Evolutionary conservation across 2,888 invertebrate species (phyloP).

Genomic region (Chironomus tentans): DNA sequence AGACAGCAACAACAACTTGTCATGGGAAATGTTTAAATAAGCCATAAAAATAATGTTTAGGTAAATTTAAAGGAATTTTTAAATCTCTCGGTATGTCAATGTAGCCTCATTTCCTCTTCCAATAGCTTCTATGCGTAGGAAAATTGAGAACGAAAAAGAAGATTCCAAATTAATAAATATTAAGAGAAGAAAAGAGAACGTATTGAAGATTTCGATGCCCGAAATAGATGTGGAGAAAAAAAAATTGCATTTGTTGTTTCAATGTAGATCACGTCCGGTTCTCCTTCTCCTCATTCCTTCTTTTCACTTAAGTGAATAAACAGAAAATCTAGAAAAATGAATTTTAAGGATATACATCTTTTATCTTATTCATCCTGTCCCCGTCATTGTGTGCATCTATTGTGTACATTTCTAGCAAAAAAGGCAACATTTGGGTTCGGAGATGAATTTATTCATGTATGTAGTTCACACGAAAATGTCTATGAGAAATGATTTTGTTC

Average conservation of each 20-base stretch:
- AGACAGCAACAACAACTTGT: neutral
- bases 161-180: too few species aligned
- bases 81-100: neutral
- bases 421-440: neutral
- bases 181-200: neutral
- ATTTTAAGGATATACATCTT: conserved; percentile 12
- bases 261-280: conserved; percentile 17
- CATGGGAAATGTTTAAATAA: neutral
- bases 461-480: conserved; percentile 1
- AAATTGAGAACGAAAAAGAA: too few species aligned
- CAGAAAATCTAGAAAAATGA: conserved; percentile 26
- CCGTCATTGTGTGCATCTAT: neutral
- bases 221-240: neutral
- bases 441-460: neutral
- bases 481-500: neutral
- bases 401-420: conserved; percentile 1
- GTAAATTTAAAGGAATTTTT: neutral
- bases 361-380: conserved; percentile 25
- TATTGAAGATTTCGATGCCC: conserved; percentile 24
- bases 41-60: too few species aligned
- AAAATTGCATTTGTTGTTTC: conserved; percentile 12
- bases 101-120: neutral
- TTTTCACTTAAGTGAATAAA: neutral
- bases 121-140: neutral
- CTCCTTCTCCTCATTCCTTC: neutral